phyloP scores from a whole-genome alignment of 2,797 vertebrate genomes.

The Potorous gilbertii region DNA sequence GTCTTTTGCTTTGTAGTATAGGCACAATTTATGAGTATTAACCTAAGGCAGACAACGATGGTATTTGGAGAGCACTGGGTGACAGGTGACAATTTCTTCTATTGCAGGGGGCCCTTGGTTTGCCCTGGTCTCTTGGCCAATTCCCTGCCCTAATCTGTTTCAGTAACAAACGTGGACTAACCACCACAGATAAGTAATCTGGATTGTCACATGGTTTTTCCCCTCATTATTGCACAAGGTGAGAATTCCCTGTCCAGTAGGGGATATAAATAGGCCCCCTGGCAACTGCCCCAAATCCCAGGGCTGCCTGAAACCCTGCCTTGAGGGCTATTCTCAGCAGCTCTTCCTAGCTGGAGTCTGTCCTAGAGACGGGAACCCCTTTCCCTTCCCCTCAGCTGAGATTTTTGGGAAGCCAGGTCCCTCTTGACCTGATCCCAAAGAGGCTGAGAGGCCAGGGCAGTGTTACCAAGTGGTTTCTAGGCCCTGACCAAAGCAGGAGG shows the following conservation, averaged over 20 bases:
- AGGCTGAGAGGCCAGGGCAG: constrained; percentile 29
- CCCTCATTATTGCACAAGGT: constrained; percentile 53
- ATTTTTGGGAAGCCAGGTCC: constrained; percentile 15
- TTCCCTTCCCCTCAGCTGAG: constrained; percentile 14
- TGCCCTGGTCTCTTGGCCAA: not conserved
- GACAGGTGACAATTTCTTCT: not conserved
- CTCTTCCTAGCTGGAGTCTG: constrained; percentile 1
- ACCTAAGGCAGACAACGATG: not conserved
- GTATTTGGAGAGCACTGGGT: not conserved
- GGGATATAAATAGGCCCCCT: constrained; percentile 64
- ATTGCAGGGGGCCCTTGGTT: not conserved
- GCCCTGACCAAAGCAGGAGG: not conserved
- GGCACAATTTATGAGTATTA: not conserved
- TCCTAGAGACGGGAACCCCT: not conserved
- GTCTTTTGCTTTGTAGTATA: not conserved
- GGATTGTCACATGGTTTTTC: constrained; percentile 37
- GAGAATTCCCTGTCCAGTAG: constrained; percentile 70
- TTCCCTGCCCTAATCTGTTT: not conserved
- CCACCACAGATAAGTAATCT: constrained; percentile 37
- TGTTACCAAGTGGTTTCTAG: not conserved
- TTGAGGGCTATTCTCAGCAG: constrained; percentile 59
- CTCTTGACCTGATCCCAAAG: not conserved
- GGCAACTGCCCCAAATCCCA: constrained; percentile 49
- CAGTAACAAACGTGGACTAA: constrained; percentile 47
- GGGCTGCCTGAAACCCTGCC: constrained; percentile 3